These are phyloP conservation scores for Polymixis flavicincta DNA, from an alignment of 2,888 invertebrate genomes.

Conservation along the genomic window DNA sequence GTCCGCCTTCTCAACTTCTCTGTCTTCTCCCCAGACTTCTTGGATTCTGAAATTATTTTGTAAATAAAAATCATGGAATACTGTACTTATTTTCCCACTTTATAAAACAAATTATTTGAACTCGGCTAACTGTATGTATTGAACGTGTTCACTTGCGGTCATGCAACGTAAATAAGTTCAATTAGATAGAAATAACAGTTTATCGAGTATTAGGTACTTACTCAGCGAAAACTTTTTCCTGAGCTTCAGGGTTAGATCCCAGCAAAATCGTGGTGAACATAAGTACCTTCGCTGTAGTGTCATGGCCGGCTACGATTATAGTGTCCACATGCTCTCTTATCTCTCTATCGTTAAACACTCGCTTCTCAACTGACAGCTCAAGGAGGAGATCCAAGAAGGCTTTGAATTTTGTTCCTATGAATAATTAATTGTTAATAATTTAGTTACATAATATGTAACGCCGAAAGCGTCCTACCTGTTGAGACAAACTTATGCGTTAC, in stretches of 20 bases:
- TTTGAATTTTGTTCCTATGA: constrained; percentile 80
- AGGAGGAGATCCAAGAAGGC: constrained; percentile 90
- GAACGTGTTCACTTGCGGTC: background rate
- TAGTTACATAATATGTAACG: background rate
- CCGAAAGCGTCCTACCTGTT: too few species aligned
- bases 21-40: constrained; percentile 76
- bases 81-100: background rate
- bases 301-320: constrained; percentile 90
- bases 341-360: constrained; percentile 86
- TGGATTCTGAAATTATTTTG: constrained; percentile 66
- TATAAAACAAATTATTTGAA: background rate
- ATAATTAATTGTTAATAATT: background rate
- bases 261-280: constrained; percentile 83
- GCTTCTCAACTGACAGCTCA: constrained; percentile 83
- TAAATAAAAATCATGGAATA: background rate
- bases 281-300: constrained; percentile 85
- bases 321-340: constrained; percentile 91
- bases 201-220: constrained; percentile 66
- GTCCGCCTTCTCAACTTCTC: constrained; percentile 79
- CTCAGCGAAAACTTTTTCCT: constrained; percentile 80
- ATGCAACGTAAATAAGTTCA: background rate
- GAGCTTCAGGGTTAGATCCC: constrained; percentile 83
- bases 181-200: too few species aligned
- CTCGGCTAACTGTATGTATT: background rate
- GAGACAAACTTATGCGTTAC: too few species aligned